Evolutionary conservation across 2,797 vertebrate genomes (phyloP), one percentile per base, ranked within the genome.

Genomic region (Geotrypetes seraphini): DNA sequence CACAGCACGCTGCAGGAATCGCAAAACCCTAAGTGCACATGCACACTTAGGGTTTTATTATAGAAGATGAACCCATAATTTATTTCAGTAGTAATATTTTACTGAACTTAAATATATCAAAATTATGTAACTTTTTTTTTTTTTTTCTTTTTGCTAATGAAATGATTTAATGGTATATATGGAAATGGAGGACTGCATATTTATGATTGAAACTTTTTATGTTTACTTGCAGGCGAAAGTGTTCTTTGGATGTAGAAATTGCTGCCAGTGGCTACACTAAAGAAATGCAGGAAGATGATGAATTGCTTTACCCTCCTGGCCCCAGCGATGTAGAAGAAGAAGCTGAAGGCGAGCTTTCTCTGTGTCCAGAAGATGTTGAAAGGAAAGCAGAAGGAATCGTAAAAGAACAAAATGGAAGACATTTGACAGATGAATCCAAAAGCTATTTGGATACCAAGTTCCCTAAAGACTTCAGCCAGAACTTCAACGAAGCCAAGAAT

Each of bases 181-280:
- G n/a, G n/a, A n/a, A n/a, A n/a, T n/a, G n/a, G n/a, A n/a, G n/a
- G n/a, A n/a, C n/a, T n/a, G n/a, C 33, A 12, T 39, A 33, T 26
- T 18, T 33, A 8, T 41, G 7, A 5, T 21, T 45, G 10, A 28
- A n/a, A 7, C 25, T 27, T 18, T 39, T 50, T 35, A 27, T 11
- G 8, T n/a, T n/a, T n/a, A 44, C 40, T 26, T 6, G 9, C 56
- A 97, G 94, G 56, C 88, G 77, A 12, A 74, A 89, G 13, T 74
- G 50, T 47, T 91, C 75, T 47, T 75, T 99, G 10, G 96, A 98
- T 25, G 67, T 87, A 12, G 91, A 94, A 54, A 86, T 97, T 43
- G 89, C 88, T 33, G 96, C 89, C 39, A 98, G 93, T 0, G 94
- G 96, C 35, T 97, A 82, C 57, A 79, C 85, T 17, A 96, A 94